Conservation (phyloP, 2,888 invertebrate genomes). For the Orthosia gracilis region DNA sequence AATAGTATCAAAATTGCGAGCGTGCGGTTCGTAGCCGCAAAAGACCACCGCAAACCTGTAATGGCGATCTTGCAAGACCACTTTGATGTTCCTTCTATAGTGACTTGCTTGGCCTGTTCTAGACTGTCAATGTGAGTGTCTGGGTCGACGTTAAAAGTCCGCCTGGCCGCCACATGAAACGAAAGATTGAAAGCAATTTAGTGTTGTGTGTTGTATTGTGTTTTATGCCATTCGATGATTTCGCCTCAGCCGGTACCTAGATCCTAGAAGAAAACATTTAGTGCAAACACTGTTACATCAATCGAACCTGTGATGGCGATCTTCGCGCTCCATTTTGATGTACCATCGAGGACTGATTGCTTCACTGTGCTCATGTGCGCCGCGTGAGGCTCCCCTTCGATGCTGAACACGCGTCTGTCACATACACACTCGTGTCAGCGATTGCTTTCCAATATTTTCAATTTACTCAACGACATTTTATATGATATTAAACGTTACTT, state of each 20-base stretch:
- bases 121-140: constrained; percentile 99
- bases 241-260: constrained; percentile 64
- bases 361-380: constrained; percentile 99
- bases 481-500: constrained; percentile 44
- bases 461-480: constrained; percentile 42
- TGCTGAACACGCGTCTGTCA: constrained; percentile 98
- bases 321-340: constrained; percentile 99
- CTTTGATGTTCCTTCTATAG: constrained; percentile 99
- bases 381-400: constrained; percentile 98
- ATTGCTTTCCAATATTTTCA: constrained; percentile 55
- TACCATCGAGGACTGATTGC: constrained; percentile 99
- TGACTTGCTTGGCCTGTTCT: constrained; percentile 99
- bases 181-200: constrained; percentile 87
- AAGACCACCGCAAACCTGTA: constrained; percentile 96
- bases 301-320: constrained; percentile 99
- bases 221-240: constrained; percentile 66
- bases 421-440: constrained; percentile 85
- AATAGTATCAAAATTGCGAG: constrained; percentile 90
- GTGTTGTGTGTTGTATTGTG: constrained; percentile 81
- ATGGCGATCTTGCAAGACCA: constrained; percentile 99
- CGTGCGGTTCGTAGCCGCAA: constrained; percentile 90
- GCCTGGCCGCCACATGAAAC: constrained; percentile 93
- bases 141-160: constrained; percentile 99
- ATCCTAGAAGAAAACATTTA: constrained; percentile 64
- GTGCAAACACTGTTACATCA: constrained; percentile 80